phyloP scores from a whole-genome alignment of 2,113 vertebrate species.

The Colossoma macropomum region DNA sequence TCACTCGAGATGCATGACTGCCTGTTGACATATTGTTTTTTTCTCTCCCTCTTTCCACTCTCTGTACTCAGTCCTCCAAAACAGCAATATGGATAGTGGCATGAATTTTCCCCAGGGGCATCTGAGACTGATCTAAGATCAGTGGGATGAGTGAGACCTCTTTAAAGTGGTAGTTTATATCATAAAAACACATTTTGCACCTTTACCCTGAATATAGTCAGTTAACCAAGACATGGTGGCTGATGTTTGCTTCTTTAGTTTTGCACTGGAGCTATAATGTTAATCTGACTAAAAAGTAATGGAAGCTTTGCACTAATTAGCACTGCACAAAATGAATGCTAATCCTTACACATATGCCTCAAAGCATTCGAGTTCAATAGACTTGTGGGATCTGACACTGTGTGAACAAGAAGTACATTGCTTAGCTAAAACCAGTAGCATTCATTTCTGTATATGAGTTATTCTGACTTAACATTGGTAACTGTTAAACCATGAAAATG shows the following conservation, averaged over 20 bases:
- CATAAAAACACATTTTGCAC: background rate
- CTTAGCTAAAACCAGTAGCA: no score
- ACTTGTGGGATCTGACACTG: no score
- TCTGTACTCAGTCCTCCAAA: background rate
- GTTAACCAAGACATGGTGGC: background rate
- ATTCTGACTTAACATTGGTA: no score
- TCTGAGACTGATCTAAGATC: background rate
- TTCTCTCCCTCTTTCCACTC: background rate
- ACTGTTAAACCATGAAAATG: no score
- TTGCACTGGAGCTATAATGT: background rate
- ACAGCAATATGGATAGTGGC: background rate
- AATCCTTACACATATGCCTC: background rate
- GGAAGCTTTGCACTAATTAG: background rate
- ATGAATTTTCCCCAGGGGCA: conserved; percentile 10
- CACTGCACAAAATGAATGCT: background rate
- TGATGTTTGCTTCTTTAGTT: no score
- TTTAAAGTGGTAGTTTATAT: background rate
- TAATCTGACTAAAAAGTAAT: background rate
- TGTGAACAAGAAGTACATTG: no score
- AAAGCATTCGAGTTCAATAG: no score
- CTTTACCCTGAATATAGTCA: background rate
- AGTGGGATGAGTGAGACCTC: background rate
- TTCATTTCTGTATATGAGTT: no score
- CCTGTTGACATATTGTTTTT: conserved; percentile 9
- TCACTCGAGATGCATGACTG: background rate